Conservation (phyloP, 2,113 vertebrate species). For the Ictalurus furcatus region DNA sequence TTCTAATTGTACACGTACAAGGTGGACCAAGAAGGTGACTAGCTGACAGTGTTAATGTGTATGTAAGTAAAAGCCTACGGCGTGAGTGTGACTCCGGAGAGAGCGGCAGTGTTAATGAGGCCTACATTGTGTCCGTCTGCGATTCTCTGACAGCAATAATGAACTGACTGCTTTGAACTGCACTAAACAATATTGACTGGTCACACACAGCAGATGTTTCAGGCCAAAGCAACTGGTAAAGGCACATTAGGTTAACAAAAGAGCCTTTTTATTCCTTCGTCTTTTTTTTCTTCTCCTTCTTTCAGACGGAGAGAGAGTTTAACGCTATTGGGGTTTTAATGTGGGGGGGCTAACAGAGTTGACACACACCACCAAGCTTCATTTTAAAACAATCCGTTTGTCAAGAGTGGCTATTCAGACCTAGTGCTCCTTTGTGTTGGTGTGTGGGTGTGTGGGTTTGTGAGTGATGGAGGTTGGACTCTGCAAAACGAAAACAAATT, state of each 20-base stretch:
- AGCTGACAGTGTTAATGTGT: neutral
- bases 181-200: slow-evolving; percentile 94
- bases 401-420: slow-evolving; percentile 45
- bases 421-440: slow-evolving; percentile 38
- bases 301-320: slow-evolving; percentile 57
- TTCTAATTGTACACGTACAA: neutral
- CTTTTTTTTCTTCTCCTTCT: slow-evolving; percentile 58
- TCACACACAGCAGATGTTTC: slow-evolving; percentile 96
- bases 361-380: slow-evolving; percentile 60
- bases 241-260: slow-evolving; percentile 82
- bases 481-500: slow-evolving; percentile 9
- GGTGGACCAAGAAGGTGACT: no score
- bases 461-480: neutral
- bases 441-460: neutral
- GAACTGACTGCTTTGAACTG: slow-evolving; percentile 94
- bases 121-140: slow-evolving; percentile 77
- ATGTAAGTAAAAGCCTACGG: neutral
- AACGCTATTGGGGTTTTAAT: slow-evolving; percentile 66
- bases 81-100: slow-evolving; percentile 77
- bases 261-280: slow-evolving; percentile 46
- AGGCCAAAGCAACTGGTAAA: slow-evolving; percentile 80
- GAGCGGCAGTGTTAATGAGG: slow-evolving; percentile 20
- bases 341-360: slow-evolving; percentile 61
- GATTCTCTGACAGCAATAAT: slow-evolving; percentile 97
- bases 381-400: slow-evolving; percentile 60